phyloP scores from a whole-genome alignment of 1,140 invertebrate genomes.

The Paraescarpia echinospica region DNA sequence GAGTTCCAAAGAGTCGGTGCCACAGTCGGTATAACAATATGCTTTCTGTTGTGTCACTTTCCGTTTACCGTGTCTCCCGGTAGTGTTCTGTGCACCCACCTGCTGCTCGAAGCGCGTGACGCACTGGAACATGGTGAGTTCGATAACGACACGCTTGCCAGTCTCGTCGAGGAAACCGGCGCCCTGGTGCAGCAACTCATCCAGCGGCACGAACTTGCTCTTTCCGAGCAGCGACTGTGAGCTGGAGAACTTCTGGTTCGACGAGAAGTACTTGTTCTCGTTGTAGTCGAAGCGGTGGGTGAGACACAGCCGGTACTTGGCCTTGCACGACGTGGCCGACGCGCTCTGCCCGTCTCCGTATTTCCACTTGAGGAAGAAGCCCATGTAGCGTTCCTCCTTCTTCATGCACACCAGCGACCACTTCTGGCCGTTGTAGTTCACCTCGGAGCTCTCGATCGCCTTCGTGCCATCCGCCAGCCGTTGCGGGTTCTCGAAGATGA shows the following conservation, averaged over 20 bases:
- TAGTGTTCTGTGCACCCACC: not conserved
- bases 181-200: slow-evolving; percentile 21
- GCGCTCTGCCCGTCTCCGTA: slow-evolving; percentile 25
- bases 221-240: slow-evolving; percentile 28
- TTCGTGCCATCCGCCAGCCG: slow-evolving; percentile 24
- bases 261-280: slow-evolving; percentile 22
- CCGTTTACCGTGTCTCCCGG: not conserved
- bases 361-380: slow-evolving; percentile 30
- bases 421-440: slow-evolving; percentile 23
- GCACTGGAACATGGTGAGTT: slow-evolving; percentile 22
- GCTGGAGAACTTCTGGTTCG: slow-evolving; percentile 22
- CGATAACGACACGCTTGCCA: slow-evolving; percentile 23
- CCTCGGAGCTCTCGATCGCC: slow-evolving; percentile 25
- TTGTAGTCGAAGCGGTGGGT: slow-evolving; percentile 22
- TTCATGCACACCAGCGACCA: slow-evolving; percentile 29
- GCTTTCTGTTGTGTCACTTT: not conserved
- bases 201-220: slow-evolving; percentile 27
- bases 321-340: slow-evolving; percentile 18
- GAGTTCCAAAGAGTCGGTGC: not conserved
- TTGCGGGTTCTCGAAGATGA: slow-evolving; percentile 27
- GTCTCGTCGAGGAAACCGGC: slow-evolving; percentile 26
- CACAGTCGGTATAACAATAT: not conserved
- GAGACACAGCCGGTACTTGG: slow-evolving; percentile 22
- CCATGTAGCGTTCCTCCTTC: slow-evolving; percentile 27
- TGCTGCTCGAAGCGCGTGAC: slow-evolving; percentile 22